Base-by-base conservation (phyloP, 2,888 invertebrate species). In the Drosophila formosana region DNA sequence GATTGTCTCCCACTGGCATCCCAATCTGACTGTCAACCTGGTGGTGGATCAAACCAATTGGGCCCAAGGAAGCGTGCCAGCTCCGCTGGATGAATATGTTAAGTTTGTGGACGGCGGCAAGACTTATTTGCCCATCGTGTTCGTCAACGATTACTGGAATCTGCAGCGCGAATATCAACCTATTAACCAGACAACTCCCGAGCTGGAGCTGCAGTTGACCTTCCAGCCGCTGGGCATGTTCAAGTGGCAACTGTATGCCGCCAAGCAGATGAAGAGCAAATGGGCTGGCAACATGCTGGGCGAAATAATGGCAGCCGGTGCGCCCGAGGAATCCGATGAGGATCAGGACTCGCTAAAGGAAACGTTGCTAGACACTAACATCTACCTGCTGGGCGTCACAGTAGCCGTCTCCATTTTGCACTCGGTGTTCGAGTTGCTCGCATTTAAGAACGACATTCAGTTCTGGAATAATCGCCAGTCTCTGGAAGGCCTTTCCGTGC, bases 391-490 rank as follows among this genome's bases (percentile, higher is more conserved):
- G 41, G 99, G 95, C 4, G 92, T 99, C 61, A 99, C 99, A 2
- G 95, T 99, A 69, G 94, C 95, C 57, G 96, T 99, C 0, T 99
- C 99, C 0, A 95, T 99, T 65, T 94, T 99, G 23, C 99, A 99
- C 93, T 99, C 98, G 65, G 95, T 99, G 72, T 99, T 99, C 93
- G 99, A 99, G 92, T 95, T 99, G 80, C 94, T 99, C 62, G 99
- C 99, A 46, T 99, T 99, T 92, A 99, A 99, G 93, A 99, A 99
- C 93, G 99, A 99, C 92, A 99, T 99, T 89, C 99, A 99, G 92
- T 99, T 99, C 92, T 99, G 99, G 99, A 98, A 98, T 88, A 98
- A 98, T 89, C 95, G 99, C 13, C 98, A 99, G 91, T 98, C 98
- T 0, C 93, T 99, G 49, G 99, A 99, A 93, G 99, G 99, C 8